These are phyloP conservation scores for Adrianichthys oophorus DNA, from an alignment of 2,797 vertebrate species.

Conservation along the genomic window DNA sequence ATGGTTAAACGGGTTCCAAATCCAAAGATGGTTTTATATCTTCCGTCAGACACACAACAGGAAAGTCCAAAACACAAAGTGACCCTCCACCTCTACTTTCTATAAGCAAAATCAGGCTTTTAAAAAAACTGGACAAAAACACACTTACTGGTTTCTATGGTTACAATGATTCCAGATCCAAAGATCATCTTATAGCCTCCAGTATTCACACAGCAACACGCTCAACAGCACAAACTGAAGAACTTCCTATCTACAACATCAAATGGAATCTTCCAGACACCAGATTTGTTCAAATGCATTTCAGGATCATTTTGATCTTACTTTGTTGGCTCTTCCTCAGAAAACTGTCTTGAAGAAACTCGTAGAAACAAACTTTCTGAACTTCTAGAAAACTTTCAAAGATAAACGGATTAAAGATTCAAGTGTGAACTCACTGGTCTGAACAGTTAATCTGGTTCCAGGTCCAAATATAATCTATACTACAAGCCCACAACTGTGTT, in stretches of 20 bases:
- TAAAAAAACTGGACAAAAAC: not conserved
- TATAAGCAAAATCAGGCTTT: too few relatives aligned
- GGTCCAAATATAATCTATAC: constrained; percentile 7
- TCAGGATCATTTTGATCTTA: not conserved
- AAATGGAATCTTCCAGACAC: not conserved
- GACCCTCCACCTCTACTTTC: too few relatives aligned
- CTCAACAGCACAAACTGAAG: too few relatives aligned
- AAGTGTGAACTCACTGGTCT: constrained; percentile 9
- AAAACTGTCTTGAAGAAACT: too few relatives aligned
- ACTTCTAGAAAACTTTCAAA: not conserved
- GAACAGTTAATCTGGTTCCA: constrained; percentile 19
- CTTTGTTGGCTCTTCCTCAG: too few relatives aligned
- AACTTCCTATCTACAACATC: too few relatives aligned
- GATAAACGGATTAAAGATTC: not conserved
- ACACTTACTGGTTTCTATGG: constrained; percentile 2
- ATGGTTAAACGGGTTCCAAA: not conserved
- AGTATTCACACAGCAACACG: not conserved
- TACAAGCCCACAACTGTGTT: not conserved
- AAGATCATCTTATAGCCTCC: not conserved
- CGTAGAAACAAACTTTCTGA: not conserved
- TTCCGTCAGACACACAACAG: too few relatives aligned
- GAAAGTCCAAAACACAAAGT: too few relatives aligned
- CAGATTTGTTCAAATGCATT: not conserved
- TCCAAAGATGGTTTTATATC: not conserved
- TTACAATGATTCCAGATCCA: constrained; percentile 3